phyloP scores from a whole-genome alignment of 2,113 vertebrate genomes.

The Rhinogobius similis region DNA sequence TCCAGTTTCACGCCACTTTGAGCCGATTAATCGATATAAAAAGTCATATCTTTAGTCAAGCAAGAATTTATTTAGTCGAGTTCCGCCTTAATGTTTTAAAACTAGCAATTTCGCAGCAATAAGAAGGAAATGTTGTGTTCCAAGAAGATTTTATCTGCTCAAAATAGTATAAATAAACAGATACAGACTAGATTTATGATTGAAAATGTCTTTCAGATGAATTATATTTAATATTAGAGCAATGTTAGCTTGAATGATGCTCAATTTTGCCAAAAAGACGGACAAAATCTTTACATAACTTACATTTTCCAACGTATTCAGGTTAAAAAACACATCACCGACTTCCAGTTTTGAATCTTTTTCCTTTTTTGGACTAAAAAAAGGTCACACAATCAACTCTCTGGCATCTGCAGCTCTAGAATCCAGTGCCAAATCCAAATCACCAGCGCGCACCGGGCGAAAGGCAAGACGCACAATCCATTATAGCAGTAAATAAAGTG shows the following conservation, averaged over 20 bases:
- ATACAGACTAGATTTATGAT: not conserved
- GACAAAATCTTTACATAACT: no score
- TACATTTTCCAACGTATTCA: not conserved
- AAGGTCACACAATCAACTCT: not conserved
- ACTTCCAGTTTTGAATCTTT: not conserved
- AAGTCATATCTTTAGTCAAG: no score
- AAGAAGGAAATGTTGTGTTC: no score
- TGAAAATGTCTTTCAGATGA: no score
- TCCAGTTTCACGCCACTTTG: no score
- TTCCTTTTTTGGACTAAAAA: not conserved
- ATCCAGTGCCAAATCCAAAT: not conserved
- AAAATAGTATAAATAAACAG: no score
- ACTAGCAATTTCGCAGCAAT: no score
- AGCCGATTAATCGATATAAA: no score
- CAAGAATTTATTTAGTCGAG: no score
- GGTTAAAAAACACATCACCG: not conserved
- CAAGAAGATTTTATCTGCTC: no score
- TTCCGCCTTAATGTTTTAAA: no score
- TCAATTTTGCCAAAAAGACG: no score
- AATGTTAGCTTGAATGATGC: not conserved
- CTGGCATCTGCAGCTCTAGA: not conserved
- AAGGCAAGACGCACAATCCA: constrained; percentile 22
- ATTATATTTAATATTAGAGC: not conserved
- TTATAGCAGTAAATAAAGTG: constrained; percentile 55
- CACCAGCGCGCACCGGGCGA: constrained; percentile 10